Base-by-base conservation (phyloP, 2,797 vertebrate species). In the Taenioides sp. region DNA sequence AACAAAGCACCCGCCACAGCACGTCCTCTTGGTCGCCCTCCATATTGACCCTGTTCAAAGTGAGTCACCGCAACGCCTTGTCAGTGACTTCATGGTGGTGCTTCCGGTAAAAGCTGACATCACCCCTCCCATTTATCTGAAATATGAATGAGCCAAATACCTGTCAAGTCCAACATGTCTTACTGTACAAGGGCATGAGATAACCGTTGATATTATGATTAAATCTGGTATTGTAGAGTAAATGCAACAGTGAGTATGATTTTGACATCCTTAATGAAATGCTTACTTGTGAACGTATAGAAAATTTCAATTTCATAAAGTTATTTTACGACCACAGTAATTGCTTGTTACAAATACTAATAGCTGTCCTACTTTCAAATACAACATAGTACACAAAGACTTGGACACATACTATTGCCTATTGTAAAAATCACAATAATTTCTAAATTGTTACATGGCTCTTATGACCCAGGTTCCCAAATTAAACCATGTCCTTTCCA, bases 21-120 rank as follows among this genome's bases (percentile, higher is more conserved):
- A 10, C 86, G 88, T 87, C 82, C 80, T 80, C 34, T 11, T 62
- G 7, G 9, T 62, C 40, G 12, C 67, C 79, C 83, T 75, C 74
- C 77, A 91, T 89, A 92, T 92, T 92, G 90, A 87, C 86, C 79
- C 81, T 65, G 82, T 76, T 75, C 84, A 88, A 90, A 88, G 83
- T 78, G 85, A 77, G 84, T 87, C 80, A 20, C 73, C 74, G 74
- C 27, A 79, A 74, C 70, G 62, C 80, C 86, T 85, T 67, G 52
- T 67, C 73, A 58, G 70, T 85, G 82, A 84, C 80, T 91, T 88
- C 66, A 86, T 83, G 81, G 57, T 81, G 69, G 81, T 77, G 74
- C 73, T 77, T 79, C 82, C 22, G 72, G 73, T 84, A 74, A 74
- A 65, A 79, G 67, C 31, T 72, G 75, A 73, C 67, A 86, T 84